Conservation (phyloP, 2,113 vertebrate genomes). For the Phaethornis superciliosus region DNA sequence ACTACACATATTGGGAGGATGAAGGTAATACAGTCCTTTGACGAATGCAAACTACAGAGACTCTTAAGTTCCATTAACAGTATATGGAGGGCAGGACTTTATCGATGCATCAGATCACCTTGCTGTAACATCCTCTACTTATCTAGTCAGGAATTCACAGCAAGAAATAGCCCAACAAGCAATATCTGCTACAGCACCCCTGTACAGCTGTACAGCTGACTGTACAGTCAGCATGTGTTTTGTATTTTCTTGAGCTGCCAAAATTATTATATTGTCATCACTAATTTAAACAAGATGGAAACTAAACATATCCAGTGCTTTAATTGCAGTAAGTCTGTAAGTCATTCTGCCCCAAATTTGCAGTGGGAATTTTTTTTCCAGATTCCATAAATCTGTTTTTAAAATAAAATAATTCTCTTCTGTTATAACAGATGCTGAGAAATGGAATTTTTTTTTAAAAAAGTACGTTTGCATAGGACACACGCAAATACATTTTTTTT, state of each 20-base stretch:
- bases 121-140: background rate
- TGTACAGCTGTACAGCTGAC: too few relatives aligned
- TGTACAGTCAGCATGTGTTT: background rate
- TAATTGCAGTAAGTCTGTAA: background rate
- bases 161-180: background rate
- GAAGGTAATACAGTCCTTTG: background rate
- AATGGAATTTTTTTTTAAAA: background rate
- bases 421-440: conserved; percentile 38
- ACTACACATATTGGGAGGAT: background rate
- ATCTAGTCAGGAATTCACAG: background rate
- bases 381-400: conserved; percentile 3
- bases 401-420: conserved; percentile 28
- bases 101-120: background rate
- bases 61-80: background rate
- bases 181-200: background rate
- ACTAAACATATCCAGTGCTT: background rate
- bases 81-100: background rate
- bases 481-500: conserved; percentile 14
- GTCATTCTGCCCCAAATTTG: background rate
- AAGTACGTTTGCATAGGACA: conserved; percentile 27
- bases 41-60: background rate
- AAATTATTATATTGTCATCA: background rate
- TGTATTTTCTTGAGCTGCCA: background rate
- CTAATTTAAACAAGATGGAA: background rate
- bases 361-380: background rate